Conservation (phyloP, 2,113 vertebrate genomes). For the Trichomycterus rosablanca region DNA sequence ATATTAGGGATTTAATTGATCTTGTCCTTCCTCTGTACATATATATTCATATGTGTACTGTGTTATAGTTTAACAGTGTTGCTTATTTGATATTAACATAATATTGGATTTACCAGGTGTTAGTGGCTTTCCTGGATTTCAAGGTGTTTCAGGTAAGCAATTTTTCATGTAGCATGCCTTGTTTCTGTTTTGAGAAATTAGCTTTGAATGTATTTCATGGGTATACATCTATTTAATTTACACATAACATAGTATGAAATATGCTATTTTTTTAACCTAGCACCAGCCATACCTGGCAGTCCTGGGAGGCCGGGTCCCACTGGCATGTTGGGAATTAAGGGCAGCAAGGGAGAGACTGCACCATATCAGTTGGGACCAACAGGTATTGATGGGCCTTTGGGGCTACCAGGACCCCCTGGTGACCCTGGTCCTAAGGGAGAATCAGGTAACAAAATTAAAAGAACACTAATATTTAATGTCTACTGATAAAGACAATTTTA, state of each 20-base stretch:
- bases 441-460: slow-evolving; percentile 5
- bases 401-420: slow-evolving; percentile 42
- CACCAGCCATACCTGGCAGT: slow-evolving; percentile 45
- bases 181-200: not conserved
- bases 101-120: slow-evolving; percentile 59
- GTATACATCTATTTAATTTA: not conserved
- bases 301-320: slow-evolving; percentile 49
- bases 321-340: slow-evolving; percentile 25
- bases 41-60: too few species aligned
- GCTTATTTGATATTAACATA: too few species aligned
- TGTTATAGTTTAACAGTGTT: too few species aligned
- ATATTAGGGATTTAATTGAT: too few species aligned
- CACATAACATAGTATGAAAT: not conserved
- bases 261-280: slow-evolving; percentile 39
- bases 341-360: slow-evolving; percentile 32
- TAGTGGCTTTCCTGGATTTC: slow-evolving; percentile 58
- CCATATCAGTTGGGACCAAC: not conserved
- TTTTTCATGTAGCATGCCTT: not conserved
- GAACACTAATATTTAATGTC: not conserved
- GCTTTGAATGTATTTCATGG: not conserved
- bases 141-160: slow-evolving; percentile 57
- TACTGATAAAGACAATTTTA: too few species aligned
- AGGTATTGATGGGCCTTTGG: slow-evolving; percentile 33
- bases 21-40: too few species aligned
- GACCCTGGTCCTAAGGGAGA: slow-evolving; percentile 36